Conservation (phyloP, 2,888 invertebrate species). For the Aphidoletes aphidimyza region DNA sequence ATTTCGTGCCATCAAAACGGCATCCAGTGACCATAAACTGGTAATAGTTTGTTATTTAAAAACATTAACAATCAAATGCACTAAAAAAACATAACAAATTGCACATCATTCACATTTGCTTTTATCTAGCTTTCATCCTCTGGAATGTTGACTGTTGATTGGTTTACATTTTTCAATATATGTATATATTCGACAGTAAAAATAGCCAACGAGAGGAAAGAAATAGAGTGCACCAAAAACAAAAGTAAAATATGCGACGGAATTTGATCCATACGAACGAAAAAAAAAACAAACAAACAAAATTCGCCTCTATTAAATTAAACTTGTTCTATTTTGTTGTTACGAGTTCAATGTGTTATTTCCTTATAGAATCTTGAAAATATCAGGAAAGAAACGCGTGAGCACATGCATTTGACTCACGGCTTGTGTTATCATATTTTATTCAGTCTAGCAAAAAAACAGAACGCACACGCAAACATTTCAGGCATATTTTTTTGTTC, state of each 20-base stretch:
- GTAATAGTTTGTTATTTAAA: not conserved
- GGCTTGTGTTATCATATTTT: not conserved
- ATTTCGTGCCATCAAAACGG: not conserved
- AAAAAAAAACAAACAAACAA: not conserved
- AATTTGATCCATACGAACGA: not conserved
- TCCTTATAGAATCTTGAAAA: not conserved
- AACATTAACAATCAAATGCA: no score
- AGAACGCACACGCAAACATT: no score
- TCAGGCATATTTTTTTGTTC: not conserved
- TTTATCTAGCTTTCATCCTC: not conserved
- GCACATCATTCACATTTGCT: constrained; percentile 5
- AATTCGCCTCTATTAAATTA: not conserved
- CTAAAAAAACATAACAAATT: constrained; percentile 15
- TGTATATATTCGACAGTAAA: not conserved
- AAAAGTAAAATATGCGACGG: no score
- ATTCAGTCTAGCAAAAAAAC: not conserved
- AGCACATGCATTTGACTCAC: not conserved
- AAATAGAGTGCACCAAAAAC: no score
- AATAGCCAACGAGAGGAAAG: not conserved
- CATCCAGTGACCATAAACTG: not conserved
- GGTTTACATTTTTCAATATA: constrained; percentile 35
- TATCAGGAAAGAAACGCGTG: not conserved
- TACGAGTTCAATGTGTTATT: not conserved
- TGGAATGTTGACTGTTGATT: not conserved
- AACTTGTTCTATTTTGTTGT: not conserved